phyloP scores from a whole-genome alignment of 1,140 invertebrate species.

The Pararge aegeria region DNA sequence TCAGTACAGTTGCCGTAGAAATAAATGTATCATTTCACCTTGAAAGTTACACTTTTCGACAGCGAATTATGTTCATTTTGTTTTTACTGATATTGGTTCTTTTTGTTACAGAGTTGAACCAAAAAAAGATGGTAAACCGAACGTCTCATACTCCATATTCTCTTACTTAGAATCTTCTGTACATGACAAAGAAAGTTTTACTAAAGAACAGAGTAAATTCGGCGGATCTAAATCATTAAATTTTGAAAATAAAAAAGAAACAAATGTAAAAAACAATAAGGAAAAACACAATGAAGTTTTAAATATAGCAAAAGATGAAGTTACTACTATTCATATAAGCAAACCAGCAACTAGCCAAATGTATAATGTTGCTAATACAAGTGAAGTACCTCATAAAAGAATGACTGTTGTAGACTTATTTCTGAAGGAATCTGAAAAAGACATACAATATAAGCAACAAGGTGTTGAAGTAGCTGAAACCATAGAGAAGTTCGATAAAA shows the following conservation, averaged over 20 bases:
- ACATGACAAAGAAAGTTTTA: constrained; percentile 80
- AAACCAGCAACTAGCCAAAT: neutral
- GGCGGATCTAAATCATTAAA: constrained; percentile 63
- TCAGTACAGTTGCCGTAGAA: too few relatives aligned
- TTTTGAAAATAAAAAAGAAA: constrained; percentile 19
- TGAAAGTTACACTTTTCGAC: too few relatives aligned
- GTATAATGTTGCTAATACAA: neutral
- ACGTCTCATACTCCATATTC: constrained; percentile 87
- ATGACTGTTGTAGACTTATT: constrained; percentile 78
- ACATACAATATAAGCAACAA: constrained; percentile 45
- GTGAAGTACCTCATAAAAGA: constrained; percentile 49
- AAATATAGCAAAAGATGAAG: neutral
- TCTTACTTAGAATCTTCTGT: constrained; percentile 84
- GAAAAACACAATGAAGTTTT: constrained; percentile 22
- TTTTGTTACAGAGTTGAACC: constrained; percentile 51
- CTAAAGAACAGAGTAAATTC: constrained; percentile 72
- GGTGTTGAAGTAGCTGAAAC: constrained; percentile 55
- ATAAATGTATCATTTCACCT: too few relatives aligned
- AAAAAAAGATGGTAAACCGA: constrained; percentile 76
- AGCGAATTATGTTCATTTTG: neutral
- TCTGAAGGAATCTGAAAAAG: constrained; percentile 71
- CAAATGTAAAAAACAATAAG: constrained; percentile 15
- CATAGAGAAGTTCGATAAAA: constrained; percentile 81
- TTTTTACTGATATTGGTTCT: constrained; percentile 5
- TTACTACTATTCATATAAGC: neutral